Evolutionary conservation across 53 echinoderm and acorn worm genomes (phyloP), one percentile per base, ranked within the genome.

Genomic region (Crossaster papposus): DNA sequence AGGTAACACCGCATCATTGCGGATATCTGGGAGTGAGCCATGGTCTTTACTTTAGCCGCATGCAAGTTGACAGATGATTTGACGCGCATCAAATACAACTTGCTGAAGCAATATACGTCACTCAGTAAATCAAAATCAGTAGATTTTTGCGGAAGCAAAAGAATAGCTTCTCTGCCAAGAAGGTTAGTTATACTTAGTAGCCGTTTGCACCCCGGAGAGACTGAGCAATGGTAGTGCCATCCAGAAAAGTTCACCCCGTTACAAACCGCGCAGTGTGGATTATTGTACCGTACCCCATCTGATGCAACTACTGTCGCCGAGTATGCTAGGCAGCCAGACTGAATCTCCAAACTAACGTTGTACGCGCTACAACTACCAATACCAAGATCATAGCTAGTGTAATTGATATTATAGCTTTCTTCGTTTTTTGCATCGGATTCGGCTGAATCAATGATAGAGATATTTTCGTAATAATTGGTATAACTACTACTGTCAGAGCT

Each of bases 231-330:
- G 26, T 38, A 14, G 55, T 30, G 26, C 55, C 55, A 15, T 20
- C 1, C 64, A 30, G 63, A 63, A 35, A 34, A 1, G 36, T 64
- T 63, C 62, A 68, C 38, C 23, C 65, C 65, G 24, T 82, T 82
- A 44, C 82, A 82, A 44, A 65, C 38, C 22, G 82, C 82, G 29
- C 82, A 82, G 13, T 82, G 82, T 2, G 17, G 82, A 70, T 82
- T 82, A 68, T 82, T 82, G 51, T 82, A 82, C 22, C 0, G 9
- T 38, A 0, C 3, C 36, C 28, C 11, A 36, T 58, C 7, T 11
- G 29, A 4, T 64, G 28, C 20, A 17, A 24, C 2, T n/a, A 33
- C 44, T 8, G 26, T 26, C 9, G 65, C 64, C 14, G 70, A 24
- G 50, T 82, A 82, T 26, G 65, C n/a, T 2, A 13, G 82, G 38